These are phyloP conservation scores for Nilaparvata lugens DNA, from an alignment of 1,140 invertebrate species.

Conservation along the genomic window DNA sequence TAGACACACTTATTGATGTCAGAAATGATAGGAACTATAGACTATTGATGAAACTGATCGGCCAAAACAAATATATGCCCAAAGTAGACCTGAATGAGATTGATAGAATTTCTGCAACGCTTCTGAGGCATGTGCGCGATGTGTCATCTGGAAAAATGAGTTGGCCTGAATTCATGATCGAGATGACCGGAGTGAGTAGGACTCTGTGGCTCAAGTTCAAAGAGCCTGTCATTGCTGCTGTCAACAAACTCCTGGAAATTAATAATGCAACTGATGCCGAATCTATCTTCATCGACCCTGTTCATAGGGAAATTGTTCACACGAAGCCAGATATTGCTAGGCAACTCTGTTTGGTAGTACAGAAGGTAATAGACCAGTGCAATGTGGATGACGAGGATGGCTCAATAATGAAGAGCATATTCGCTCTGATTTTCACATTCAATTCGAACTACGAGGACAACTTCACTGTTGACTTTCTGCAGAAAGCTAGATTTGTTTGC, in stretches of 20 bases:
- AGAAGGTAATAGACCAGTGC: background rate
- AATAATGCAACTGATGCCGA: background rate
- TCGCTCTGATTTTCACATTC: background rate
- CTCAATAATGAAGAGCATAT: background rate
- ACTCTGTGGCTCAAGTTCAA: conserved; percentile 8
- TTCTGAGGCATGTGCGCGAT: background rate
- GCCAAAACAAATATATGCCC: background rate
- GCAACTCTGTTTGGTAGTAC: conserved; percentile 3
- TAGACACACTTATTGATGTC: conserved; percentile 6
- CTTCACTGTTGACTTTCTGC: conserved; percentile 1
- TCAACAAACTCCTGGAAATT: conserved; percentile 4
- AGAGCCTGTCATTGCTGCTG: background rate
- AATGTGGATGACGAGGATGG: background rate
- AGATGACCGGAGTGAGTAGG: background rate
- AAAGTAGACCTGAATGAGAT: conserved; percentile 4
- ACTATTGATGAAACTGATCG: background rate
- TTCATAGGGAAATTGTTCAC: background rate
- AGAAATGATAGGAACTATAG: conserved; percentile 4
- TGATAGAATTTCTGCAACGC: background rate
- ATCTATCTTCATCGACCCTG: background rate
- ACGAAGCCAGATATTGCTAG: conserved; percentile 7
- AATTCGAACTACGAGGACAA: background rate
- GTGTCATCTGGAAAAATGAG: background rate
- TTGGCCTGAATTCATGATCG: background rate
- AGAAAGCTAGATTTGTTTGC: conserved; percentile 11